A percentile compares a stretch with the other conserved stretches of the same genome.
Evolutionary conservation across 92 coral and sea anemone genomes (phyloP).

Genomic region (Ricordea florida): DNA sequence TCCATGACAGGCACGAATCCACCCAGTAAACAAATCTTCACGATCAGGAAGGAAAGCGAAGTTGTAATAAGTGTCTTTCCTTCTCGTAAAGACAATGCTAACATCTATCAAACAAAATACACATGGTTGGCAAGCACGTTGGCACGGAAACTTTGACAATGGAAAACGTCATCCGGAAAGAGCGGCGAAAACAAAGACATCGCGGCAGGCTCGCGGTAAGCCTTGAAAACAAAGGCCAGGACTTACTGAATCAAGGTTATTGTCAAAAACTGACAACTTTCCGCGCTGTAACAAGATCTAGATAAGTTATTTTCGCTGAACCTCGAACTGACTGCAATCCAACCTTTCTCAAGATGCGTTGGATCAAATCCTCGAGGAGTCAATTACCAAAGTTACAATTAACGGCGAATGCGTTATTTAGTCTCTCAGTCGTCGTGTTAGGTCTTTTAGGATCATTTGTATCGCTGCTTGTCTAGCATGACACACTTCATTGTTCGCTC

Average conservation of each 20-base stretch:
- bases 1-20: too few species aligned
- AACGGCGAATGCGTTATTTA: not conserved
- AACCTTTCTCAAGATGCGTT: too few species aligned
- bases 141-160: too few species aligned
- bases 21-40: too few species aligned
- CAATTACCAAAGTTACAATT: too few species aligned
- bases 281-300: too few species aligned
- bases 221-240: not conserved
- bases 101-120: not conserved
- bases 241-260: not conserved
- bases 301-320: too few species aligned
- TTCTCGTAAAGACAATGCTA: slow-evolving; percentile 17
- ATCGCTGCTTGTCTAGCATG: too few species aligned
- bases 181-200: slow-evolving; percentile 18
- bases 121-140: slow-evolving; percentile 1
- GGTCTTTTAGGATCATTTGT: slow-evolving; percentile 9
- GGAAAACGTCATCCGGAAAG: too few species aligned
- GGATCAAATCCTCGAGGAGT: too few species aligned
- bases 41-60: slow-evolving; percentile 3
- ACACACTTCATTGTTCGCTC: too few species aligned
- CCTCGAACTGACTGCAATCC: too few species aligned
- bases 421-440: slow-evolving; percentile 9
- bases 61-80: not conserved
- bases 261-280: slow-evolving; percentile 18
- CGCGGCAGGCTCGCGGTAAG: not conserved